phyloP scores from a whole-genome alignment of 2,888 invertebrate species.

The Hyposoter didymator region DNA sequence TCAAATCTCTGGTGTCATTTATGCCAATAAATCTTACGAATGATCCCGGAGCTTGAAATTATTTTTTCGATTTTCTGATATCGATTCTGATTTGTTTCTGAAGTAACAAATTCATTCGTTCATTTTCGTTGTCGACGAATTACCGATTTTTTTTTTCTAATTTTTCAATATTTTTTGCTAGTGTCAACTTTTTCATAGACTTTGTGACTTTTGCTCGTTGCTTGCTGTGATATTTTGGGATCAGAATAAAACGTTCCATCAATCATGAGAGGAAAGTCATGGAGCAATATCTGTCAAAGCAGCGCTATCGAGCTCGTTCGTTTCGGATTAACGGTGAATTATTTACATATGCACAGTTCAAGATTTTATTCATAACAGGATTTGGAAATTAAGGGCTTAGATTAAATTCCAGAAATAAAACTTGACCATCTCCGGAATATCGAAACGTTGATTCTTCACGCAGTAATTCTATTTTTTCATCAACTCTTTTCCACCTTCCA shows the following conservation, averaged over 20 bases:
- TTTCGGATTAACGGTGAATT: constrained; percentile 2
- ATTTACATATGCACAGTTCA: neutral
- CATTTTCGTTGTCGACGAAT: neutral
- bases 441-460: neutral
- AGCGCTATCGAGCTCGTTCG: neutral
- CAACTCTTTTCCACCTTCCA: neutral
- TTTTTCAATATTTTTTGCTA: neutral
- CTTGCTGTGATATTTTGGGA: neutral
- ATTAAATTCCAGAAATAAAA: neutral
- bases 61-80: neutral
- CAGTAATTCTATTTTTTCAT: neutral
- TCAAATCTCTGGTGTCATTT: constrained; percentile 13
- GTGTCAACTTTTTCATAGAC: neutral
- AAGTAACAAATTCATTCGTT: neutral
- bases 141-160: neutral
- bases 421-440: neutral
- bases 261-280: neutral
- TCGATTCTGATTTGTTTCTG: neutral
- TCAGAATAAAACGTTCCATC: constrained; percentile 2
- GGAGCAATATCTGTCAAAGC: neutral
- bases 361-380: neutral
- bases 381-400: neutral
- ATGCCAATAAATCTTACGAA: constrained; percentile 5
- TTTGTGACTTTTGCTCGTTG: neutral
- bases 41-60: neutral